phyloP scores from a whole-genome alignment of 2,888 invertebrate genomes.

The Athalia rosae region DNA sequence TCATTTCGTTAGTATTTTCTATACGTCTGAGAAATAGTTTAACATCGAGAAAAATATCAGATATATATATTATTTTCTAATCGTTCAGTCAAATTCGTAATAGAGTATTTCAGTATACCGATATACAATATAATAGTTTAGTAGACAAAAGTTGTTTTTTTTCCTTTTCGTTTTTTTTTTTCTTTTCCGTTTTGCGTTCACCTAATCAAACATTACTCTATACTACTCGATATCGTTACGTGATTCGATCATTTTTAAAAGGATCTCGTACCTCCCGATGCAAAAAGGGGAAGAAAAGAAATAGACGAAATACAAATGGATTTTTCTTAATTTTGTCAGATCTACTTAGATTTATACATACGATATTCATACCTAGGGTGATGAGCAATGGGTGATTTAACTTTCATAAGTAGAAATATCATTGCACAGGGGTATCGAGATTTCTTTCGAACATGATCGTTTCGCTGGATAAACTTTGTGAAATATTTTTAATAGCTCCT shows the following conservation, averaged over 20 bases:
- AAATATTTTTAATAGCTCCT: constrained; percentile 66
- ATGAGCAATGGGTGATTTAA: background rate
- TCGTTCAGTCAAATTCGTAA: constrained; percentile 68
- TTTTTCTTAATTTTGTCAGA: background rate
- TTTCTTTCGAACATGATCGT: constrained; percentile 12
- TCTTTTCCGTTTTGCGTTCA: constrained; percentile 43
- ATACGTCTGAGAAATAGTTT: constrained; percentile 69
- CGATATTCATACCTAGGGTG: background rate
- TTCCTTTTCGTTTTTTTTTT: constrained; percentile 36
- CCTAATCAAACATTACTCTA: constrained; percentile 63
- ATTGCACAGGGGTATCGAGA: background rate
- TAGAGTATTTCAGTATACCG: constrained; percentile 37
- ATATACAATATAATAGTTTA: constrained; percentile 46
- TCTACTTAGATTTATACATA: background rate
- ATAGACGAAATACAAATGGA: background rate
- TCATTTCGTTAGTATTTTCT: constrained; percentile 42
- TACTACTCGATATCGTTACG: constrained; percentile 46
- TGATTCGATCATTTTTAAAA: constrained; percentile 4
- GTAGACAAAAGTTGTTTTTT: constrained; percentile 58
- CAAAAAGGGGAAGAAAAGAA: background rate
- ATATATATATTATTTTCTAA: constrained; percentile 64
- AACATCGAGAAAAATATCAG: constrained; percentile 72
- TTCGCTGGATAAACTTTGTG: constrained; percentile 62
- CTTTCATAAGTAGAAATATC: background rate
- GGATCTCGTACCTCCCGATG: background rate